These are phyloP conservation scores for Ommatoiulus sabulosus DNA, from an alignment of 2,888 invertebrate genomes.

Conservation along the genomic window DNA sequence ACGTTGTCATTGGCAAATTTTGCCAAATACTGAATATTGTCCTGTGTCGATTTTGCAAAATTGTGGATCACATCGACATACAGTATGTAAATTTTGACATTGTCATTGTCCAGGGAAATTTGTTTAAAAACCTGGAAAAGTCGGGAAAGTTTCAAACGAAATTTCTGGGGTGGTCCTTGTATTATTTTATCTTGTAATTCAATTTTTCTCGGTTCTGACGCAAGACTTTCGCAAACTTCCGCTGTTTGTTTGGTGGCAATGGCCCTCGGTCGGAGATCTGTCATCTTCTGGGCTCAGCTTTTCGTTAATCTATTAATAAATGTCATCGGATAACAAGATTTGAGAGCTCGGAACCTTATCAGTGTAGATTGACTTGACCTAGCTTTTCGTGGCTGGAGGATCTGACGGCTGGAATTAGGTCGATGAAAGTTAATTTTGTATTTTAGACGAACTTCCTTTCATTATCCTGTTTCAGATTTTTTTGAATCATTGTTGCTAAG, in stretches of 20 bases:
- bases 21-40: too few species aligned
- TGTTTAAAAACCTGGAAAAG: not conserved
- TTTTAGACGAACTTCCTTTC: not conserved
- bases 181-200: not conserved
- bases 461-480: not conserved
- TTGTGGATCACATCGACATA: too few species aligned
- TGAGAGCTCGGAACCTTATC: not conserved
- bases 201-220: not conserved
- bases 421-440: not conserved
- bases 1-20: too few species aligned
- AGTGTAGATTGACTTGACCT: not conserved
- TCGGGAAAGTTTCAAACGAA: not conserved
- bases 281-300: not conserved
- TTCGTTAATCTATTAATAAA: conserved; percentile 37
- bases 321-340: not conserved
- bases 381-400: not conserved
- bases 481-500: not conserved
- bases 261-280: not conserved
- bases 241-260: not conserved
- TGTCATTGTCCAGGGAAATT: too few species aligned
- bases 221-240: not conserved
- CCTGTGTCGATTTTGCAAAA: too few species aligned
- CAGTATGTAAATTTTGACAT: too few species aligned
- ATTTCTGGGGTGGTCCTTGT: not conserved
- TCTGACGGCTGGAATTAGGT: not conserved